Evolutionary conservation across 2,797 vertebrate species (phyloP), one percentile per base, ranked within the genome.

Genomic region (Myiothlypis coronata): DNA sequence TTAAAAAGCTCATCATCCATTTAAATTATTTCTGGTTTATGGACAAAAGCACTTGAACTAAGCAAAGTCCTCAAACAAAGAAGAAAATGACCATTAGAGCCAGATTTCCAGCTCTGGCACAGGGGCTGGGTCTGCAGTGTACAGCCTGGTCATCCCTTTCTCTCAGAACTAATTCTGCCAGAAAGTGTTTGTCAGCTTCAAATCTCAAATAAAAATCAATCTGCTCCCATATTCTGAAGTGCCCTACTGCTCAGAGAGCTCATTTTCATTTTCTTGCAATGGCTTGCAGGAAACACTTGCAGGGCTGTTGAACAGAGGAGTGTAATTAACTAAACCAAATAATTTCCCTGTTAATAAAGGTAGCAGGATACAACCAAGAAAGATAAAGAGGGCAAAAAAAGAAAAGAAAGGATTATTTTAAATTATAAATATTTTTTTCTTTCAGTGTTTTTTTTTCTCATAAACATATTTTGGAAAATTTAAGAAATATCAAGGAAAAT

Each of bases 261-360:
- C 27, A 64, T 95, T 83, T 84, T 86, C 57, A 49, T 94, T 91
- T 89, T 83, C 84, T 91, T 83, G 94, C 85, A 76, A 12, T n/a
- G 83, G 75, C 44, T 88, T 86, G 84, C 59, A 14, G 16, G 4
- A 24, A 90, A 88, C 81, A 87, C 72, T 93, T 84, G 30, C 50
- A 75, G 32, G 55, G 78, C 28, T 78, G 55, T 46, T 90, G 72
- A 91, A 92, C 59, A 23, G 11, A n/a, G 56, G 28, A 53, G 53
- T 60, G 52, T 74, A 95, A 96, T 97, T 93, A 94, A 43, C 4
- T 52, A 87, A 93, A 84, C 22, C 34, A 91, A 95, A 92, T 32
- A 6, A 79, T 84, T 90, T 96, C 70, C 37, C 71, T 93, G 59
- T 64, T 95, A 68, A 35, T 55, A 56, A 81, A 37, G 82, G 93